phyloP scores from a whole-genome alignment of 2,888 invertebrate species.

The Hemistola chrysoprasaria region DNA sequence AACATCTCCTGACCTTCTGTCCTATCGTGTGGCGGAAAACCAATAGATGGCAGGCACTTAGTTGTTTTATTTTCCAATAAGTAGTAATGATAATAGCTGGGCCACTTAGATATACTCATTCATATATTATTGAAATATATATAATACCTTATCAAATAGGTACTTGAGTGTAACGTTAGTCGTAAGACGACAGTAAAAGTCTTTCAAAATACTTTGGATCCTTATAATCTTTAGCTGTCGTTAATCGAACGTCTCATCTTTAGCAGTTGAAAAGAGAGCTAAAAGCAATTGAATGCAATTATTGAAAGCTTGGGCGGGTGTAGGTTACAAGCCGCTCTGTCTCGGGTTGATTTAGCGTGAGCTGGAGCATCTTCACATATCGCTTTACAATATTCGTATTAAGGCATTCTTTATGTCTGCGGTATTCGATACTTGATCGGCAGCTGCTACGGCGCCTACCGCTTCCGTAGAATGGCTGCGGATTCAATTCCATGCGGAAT shows the following conservation, averaged over 20 bases:
- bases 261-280: constrained; percentile 36
- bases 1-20: no score
- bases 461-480: constrained; percentile 70
- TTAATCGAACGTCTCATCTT: constrained; percentile 20
- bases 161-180: no score
- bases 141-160: no score
- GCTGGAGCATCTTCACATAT: constrained; percentile 60
- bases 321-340: constrained; percentile 67
- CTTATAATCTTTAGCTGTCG: no score
- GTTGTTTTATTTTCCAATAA: no score
- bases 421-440: constrained; percentile 62
- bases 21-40: no score
- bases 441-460: constrained; percentile 71
- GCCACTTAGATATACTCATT: no score
- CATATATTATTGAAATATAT: no score
- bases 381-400: constrained; percentile 67
- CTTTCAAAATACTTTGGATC: no score
- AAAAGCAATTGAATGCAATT: constrained; percentile 55
- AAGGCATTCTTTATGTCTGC: constrained; percentile 69
- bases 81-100: no score
- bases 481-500: constrained; percentile 62
- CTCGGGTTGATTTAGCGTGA: constrained; percentile 73
- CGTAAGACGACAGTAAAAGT: no score
- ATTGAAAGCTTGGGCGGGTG: constrained; percentile 56
- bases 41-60: no score